These are phyloP conservation scores for Agrochola lota DNA, from an alignment of 2,888 invertebrate species.

Conservation along the genomic window DNA sequence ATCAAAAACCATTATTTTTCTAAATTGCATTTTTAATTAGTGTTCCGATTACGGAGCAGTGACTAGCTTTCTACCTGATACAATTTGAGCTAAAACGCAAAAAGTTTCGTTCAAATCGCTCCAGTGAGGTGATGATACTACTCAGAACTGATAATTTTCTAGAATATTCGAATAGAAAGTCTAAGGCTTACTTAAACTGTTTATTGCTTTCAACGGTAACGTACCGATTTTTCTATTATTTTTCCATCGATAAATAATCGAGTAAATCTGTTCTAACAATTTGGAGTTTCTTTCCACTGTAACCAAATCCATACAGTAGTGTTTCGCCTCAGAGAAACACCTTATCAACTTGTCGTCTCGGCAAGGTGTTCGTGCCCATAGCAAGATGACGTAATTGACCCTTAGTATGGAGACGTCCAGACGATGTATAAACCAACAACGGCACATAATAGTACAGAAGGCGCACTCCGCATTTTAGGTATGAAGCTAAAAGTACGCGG, in stretches of 20 bases:
- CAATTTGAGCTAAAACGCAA: conserved; percentile 39
- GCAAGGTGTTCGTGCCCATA: background rate
- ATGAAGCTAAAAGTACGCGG: too few species aligned
- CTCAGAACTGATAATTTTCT: conserved; percentile 9
- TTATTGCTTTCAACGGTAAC: conserved; percentile 4
- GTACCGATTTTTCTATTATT: background rate
- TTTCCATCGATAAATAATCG: conserved; percentile 1
- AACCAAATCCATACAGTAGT: background rate
- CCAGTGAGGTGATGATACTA: conserved; percentile 21
- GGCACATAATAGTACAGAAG: too few species aligned
- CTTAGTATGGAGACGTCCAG: background rate
- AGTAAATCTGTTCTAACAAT: conserved; percentile 1
- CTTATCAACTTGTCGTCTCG: background rate
- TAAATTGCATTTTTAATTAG: conserved; percentile 66
- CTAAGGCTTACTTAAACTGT: background rate
- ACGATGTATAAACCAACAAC: background rate
- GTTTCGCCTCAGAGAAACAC: background rate
- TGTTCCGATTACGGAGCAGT: conserved; percentile 50
- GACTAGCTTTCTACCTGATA: conserved; percentile 55
- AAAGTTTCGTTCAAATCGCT: conserved; percentile 32
- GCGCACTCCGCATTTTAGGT: too few species aligned
- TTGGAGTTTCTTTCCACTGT: background rate
- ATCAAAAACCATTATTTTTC: conserved; percentile 47
- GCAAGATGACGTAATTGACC: background rate
- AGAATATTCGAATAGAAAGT: conserved; percentile 14